Conservation (phyloP, 37 sponge, comb jelly and placozoan genomes). For the Oopsacas minuta region DNA sequence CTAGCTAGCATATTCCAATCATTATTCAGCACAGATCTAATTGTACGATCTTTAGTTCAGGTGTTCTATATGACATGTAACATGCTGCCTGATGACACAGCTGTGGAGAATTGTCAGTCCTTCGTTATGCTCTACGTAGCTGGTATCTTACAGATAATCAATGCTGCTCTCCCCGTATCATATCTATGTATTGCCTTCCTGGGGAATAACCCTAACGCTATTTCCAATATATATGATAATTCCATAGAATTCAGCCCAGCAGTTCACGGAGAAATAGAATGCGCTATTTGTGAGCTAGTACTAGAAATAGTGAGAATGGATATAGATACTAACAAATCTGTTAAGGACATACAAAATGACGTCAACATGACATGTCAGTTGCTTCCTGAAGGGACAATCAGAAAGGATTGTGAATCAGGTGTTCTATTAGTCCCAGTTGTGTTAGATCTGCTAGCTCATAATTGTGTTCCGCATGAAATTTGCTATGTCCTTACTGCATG, state of each 20-base stretch:
- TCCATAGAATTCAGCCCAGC: not conserved
- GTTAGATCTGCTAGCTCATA: not conserved
- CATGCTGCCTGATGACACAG: not conserved
- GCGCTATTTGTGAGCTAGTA: not conserved
- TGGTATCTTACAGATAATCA: not conserved
- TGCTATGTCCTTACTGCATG: not conserved
- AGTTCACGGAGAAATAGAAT: not conserved
- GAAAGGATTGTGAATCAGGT: not conserved
- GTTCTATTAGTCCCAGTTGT: not conserved
- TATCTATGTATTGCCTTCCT: not conserved
- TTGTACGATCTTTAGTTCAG: not conserved
- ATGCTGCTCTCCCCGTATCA: not conserved
- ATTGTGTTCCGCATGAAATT: not conserved
- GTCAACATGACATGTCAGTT: not conserved
- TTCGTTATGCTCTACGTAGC: not conserved
- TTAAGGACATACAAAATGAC: constrained; percentile 5
- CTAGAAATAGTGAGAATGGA: not conserved
- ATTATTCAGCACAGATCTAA: not conserved
- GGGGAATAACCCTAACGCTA: not conserved
- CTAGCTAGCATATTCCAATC: not conserved
- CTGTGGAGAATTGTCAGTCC: not conserved
- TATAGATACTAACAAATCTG: not conserved
- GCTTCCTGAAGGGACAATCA: not conserved
- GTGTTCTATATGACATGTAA: not conserved
- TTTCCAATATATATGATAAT: not conserved